These are phyloP conservation scores for Drosophila sp. DNA, from an alignment of 1,140 invertebrate genomes.

Conservation along the genomic window DNA sequence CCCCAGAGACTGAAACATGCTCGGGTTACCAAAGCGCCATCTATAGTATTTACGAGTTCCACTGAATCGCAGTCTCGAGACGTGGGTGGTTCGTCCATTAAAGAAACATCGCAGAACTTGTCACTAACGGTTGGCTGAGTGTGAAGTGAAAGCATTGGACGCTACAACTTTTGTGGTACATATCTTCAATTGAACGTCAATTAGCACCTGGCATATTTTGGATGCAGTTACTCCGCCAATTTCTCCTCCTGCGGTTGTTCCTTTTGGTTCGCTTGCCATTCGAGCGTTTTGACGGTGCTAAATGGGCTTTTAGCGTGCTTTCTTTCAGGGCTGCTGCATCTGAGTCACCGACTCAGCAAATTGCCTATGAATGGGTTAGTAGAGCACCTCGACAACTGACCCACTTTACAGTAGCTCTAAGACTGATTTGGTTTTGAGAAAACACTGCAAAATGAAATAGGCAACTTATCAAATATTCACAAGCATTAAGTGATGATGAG, in stretches of 20 bases:
- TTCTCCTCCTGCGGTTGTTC: not conserved
- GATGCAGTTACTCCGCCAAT: constrained; percentile 15
- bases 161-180: constrained; percentile 4
- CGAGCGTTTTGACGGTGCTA: constrained; percentile 17
- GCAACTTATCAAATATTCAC: constrained; percentile 3
- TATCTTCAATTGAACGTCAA: constrained; percentile 40
- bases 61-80: not conserved
- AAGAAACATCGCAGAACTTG: constrained; percentile 31
- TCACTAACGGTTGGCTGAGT: constrained; percentile 15
- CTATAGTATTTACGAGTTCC: not conserved
- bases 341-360: constrained; percentile 31
- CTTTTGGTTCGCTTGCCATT: constrained; percentile 11
- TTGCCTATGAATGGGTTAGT: constrained; percentile 14
- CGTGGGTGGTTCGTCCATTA: constrained; percentile 30
- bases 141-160: constrained; percentile 40
- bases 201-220: constrained; percentile 37
- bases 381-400: constrained; percentile 5
- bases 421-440: not conserved
- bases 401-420: not conserved
- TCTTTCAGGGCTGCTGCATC: constrained; percentile 8
- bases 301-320: constrained; percentile 33
- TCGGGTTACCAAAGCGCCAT: constrained; percentile 31
- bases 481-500: not conserved
- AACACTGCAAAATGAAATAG: not conserved
- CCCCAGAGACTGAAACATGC: constrained; percentile 33